Evolutionary conservation across 2,113 vertebrate genomes (phyloP).

Genomic region (Gorsachius goisagi): DNA sequence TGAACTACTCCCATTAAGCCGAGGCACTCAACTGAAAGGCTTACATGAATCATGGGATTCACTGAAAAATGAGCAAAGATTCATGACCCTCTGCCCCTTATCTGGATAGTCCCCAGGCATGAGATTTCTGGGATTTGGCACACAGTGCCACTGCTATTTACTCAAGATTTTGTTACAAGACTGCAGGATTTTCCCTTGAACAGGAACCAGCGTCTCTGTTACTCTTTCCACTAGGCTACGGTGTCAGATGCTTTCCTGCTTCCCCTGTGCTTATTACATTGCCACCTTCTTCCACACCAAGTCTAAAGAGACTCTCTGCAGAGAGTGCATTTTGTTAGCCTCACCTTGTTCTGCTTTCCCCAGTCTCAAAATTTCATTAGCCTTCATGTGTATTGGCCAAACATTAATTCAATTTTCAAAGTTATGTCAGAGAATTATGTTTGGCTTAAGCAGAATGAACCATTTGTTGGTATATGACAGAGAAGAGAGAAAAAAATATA

Average conservation of each 20-base stretch:
- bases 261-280: background rate
- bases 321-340: background rate
- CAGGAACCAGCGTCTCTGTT: background rate
- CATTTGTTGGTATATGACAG: background rate
- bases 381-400: background rate
- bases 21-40: background rate
- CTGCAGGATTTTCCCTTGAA: background rate
- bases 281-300: background rate
- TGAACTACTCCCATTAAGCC: background rate
- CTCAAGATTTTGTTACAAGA: background rate
- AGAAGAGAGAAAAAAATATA: background rate
- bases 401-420: background rate
- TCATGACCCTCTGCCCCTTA: background rate
- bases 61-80: background rate
- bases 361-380: background rate
- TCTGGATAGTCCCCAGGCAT: rapidly evolving
- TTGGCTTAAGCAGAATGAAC: background rate
- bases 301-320: background rate
- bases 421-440: background rate
- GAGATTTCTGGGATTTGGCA: background rate
- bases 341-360: background rate
- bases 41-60: background rate
- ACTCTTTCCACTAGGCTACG: background rate
- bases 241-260: background rate
- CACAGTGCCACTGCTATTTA: background rate